Evolutionary conservation across 30 jellyfish, hydroid and myxozoan genomes (phyloP).

Genomic region (Phacellophora camtschatica): DNA sequence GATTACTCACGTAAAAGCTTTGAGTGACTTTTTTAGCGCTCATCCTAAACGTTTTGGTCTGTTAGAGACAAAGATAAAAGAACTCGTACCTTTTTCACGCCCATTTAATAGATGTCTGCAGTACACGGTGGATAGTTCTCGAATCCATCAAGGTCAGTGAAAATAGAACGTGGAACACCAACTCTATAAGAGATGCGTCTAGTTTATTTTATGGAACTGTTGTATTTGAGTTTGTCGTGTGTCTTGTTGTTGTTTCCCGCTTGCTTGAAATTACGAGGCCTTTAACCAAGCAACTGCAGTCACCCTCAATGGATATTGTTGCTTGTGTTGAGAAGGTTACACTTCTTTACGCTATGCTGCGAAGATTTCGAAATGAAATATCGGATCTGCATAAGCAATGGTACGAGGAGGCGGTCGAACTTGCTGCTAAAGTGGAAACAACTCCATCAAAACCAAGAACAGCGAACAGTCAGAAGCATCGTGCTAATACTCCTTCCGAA

Average conservation of each 20-base stretch:
- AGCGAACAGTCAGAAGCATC: conserved; percentile 13
- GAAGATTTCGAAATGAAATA: conserved; percentile 3
- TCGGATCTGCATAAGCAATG: neutral
- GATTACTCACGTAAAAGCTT: conserved; percentile 20
- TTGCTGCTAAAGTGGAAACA: conserved; percentile 29
- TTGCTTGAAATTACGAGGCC: conserved; percentile 17
- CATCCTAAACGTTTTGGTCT: conserved; percentile 22
- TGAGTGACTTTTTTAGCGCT: neutral
- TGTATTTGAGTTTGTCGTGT: conserved; percentile 12
- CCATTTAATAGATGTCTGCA: conserved; percentile 43
- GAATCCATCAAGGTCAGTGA: conserved; percentile 11
- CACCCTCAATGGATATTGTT: conserved; percentile 12
- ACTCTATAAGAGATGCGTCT: conserved; percentile 28
- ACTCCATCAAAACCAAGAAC: conserved; percentile 49
- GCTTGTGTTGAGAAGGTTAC: conserved; percentile 14
- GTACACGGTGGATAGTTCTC: conserved; percentile 46
- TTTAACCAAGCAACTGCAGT: conserved; percentile 44
- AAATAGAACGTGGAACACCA: conserved; percentile 24
- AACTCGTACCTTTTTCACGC: neutral
- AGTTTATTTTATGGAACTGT: neutral
- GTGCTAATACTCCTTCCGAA: conserved; percentile 22
- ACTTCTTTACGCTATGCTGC: neutral
- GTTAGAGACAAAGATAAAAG: neutral
- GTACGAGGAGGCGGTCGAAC: conserved; percentile 25
- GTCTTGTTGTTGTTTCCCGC: conserved; percentile 36